Conservation (phyloP, 2,888 invertebrate genomes). For the Dryococelus australis region DNA sequence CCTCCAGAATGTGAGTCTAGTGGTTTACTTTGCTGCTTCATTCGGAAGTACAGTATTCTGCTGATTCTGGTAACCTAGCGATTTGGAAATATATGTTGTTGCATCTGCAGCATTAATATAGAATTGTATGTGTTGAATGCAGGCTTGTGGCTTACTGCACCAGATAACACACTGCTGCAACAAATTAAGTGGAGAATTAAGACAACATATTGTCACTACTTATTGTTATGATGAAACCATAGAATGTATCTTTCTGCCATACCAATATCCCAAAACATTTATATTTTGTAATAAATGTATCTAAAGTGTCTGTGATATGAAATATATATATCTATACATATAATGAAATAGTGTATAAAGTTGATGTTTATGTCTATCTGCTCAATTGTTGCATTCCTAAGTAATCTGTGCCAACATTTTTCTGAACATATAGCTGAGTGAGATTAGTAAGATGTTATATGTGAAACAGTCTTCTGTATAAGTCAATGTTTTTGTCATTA, state of each 20-base stretch:
- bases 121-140: no score
- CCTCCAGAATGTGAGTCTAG: no score
- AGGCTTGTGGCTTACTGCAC: no score
- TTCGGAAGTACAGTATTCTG: no score
- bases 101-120: no score
- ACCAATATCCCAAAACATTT: not conserved
- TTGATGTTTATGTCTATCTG: not conserved
- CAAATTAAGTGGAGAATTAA: no score
- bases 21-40: no score
- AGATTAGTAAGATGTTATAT: not conserved
- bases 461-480: not conserved
- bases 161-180: no score
- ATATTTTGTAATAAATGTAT: not conserved
- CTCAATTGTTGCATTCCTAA: constrained; percentile 1
- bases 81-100: no score
- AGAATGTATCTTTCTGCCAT: not conserved
- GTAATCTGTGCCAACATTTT: not conserved
- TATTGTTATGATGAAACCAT: not conserved
- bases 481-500: not conserved
- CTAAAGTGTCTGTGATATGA: not conserved
- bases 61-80: no score
- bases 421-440: not conserved
- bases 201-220: no score
- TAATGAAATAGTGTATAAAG: not conserved
- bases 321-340: not conserved